Evolutionary conservation across 2,113 vertebrate genomes (phyloP).

Genomic region (Anolis sagrei): DNA sequence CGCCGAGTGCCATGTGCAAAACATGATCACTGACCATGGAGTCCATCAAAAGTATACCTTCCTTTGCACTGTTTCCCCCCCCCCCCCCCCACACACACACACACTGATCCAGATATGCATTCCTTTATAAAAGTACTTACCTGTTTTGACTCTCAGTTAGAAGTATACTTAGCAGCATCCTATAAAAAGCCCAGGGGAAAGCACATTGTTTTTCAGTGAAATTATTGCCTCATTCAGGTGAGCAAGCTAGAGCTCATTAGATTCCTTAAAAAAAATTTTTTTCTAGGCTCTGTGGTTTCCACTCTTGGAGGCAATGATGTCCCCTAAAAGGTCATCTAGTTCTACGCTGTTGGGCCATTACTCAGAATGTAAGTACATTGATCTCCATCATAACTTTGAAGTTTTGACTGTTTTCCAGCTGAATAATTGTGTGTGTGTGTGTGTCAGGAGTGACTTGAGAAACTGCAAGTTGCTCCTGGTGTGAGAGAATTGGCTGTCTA

Average conservation of each 20-base stretch:
- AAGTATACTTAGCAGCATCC: neutral
- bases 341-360: constrained; percentile 68
- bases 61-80: too few species aligned
- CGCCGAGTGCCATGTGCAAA: too few species aligned
- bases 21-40: too few species aligned
- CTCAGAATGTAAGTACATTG: constrained; percentile 81
- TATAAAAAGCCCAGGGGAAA: neutral
- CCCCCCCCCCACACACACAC: too few species aligned
- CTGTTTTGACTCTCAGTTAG: neutral
- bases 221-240: neutral
- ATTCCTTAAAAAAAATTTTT: neutral
- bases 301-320: constrained; percentile 94
- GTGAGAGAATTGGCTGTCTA: too few species aligned
- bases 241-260: neutral
- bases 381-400: neutral
- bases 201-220: neutral
- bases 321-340: constrained; percentile 87
- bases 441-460: too few species aligned
- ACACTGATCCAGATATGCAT: too few species aligned
- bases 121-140: neutral
- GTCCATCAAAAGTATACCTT: too few species aligned
- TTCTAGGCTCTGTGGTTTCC: constrained; percentile 93
- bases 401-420: neutral
- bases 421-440: too few species aligned
- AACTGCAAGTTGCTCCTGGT: too few species aligned